Evolutionary conservation across 2,113 vertebrate species (phyloP).

Genomic region (Todiramphus saurophagus): DNA sequence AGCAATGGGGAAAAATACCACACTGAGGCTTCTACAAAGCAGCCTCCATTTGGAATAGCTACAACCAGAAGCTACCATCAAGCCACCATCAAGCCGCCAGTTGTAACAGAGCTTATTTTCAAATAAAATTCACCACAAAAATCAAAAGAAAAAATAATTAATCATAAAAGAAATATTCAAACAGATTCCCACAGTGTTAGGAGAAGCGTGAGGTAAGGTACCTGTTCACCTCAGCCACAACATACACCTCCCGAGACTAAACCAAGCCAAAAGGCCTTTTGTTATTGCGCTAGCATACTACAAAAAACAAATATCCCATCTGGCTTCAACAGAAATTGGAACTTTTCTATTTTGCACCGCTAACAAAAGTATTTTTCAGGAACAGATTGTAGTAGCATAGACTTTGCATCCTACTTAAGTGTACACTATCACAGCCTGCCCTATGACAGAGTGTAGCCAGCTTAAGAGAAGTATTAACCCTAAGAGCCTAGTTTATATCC

Average conservation of each 20-base stretch:
- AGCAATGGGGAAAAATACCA: not conserved
- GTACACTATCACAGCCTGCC: slow-evolving; percentile 1
- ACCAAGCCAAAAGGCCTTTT: slow-evolving; percentile 23
- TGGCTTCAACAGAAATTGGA: slow-evolving; percentile 8
- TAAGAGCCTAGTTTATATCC: not conserved
- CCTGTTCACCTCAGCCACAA: slow-evolving; percentile 49
- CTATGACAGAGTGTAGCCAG: not conserved
- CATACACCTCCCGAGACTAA: slow-evolving; percentile 40
- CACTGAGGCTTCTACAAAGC: not conserved
- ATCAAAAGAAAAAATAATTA: not conserved
- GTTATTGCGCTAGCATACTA: slow-evolving; percentile 48
- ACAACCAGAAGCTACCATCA: slow-evolving; percentile 20
- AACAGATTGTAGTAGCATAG: slow-evolving; percentile 20
- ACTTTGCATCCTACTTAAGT: not conserved
- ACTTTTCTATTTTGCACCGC: not conserved
- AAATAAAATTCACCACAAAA: slow-evolving; percentile 40
- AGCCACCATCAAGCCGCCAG: slow-evolving; percentile 1
- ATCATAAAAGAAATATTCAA: not conserved
- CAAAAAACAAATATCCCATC: not conserved
- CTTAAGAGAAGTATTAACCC: not conserved
- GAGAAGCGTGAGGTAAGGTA: slow-evolving; percentile 44
- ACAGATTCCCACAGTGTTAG: slow-evolving; percentile 13
- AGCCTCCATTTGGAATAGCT: slow-evolving; percentile 4
- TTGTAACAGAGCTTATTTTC: slow-evolving; percentile 49
- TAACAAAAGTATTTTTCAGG: slow-evolving; percentile 6